Percentiles rank a stretch among this genome's conserved stretches.
Evolutionary conservation across 2,797 vertebrate genomes (phyloP).

Genomic region (Loriculus beryllinus): DNA sequence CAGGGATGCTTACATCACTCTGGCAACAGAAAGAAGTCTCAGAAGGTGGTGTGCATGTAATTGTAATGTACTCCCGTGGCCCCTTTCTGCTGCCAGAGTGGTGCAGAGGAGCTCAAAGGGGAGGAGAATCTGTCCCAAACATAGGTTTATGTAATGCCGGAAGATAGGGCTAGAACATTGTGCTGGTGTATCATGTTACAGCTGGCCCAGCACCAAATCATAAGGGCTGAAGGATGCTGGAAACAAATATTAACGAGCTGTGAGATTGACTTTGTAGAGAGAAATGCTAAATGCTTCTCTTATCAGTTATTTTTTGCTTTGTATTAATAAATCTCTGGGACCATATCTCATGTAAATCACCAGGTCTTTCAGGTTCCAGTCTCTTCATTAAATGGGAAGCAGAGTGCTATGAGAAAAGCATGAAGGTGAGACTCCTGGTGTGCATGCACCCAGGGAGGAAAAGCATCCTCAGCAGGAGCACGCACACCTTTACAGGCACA

Average conservation of each 20-base stretch:
- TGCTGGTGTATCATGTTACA: background rate
- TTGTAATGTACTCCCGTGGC: background rate
- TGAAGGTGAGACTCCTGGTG: background rate
- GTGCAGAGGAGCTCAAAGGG: background rate
- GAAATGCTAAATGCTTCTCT: background rate
- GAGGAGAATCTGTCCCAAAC: background rate
- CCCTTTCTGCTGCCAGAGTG: background rate
- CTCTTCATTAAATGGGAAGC: background rate
- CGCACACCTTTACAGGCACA: background rate
- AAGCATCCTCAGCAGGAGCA: rapidly evolving
- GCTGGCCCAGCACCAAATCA: background rate
- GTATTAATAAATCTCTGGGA: background rate
- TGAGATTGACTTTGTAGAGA: background rate
- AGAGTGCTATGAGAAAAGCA: background rate
- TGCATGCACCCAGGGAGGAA: background rate
- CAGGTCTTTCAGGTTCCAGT: background rate
- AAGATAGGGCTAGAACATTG: background rate
- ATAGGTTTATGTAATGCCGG: background rate
- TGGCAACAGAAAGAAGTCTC: background rate
- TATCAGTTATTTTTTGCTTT: background rate
- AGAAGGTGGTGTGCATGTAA: background rate
- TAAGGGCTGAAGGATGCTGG: background rate
- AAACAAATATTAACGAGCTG: background rate
- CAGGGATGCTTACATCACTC: background rate
- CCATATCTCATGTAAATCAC: rapidly evolving